Evolutionary conservation across 2,888 invertebrate species (phyloP), one percentile per base, ranked within the genome.

Genomic region (Cantharis nigra): DNA sequence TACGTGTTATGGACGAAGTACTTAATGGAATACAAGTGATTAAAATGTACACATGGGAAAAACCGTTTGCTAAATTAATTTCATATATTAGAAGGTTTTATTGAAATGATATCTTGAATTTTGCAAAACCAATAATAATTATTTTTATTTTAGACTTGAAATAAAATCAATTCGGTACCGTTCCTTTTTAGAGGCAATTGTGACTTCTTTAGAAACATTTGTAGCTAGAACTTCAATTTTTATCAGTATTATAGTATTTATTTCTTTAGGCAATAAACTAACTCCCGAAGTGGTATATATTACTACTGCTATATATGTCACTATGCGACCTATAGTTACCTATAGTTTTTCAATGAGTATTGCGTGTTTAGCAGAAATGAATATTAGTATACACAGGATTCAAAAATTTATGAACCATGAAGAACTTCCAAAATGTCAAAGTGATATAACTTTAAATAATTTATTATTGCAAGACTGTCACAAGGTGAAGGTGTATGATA

Each of bases 11-110:
- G 93, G 92, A 92, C 83, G 94, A 94, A 87, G 91, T 94, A 69
- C 92, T 95, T 71, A 90, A 90, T n/a, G 94, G 94, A 0, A 95
- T 95, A 64, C 89, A 95, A 90, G 96, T 98, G 2, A 96, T 98
- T 81, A 98, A 98, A 90, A 98, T 98, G 97, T 98, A 98, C 86
- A 96, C 97, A 3, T 98, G 98, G 95, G 98, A 98, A 87, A 94
- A 93, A 82, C 96, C 97, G 0, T 98, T 98, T 85, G 94, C 95
- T 77, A 91, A 93, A 80, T 91, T 97, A 16, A 94, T 98, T 2
- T 92, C 93, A 9, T 87, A 92, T 71, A 94, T 96, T 1, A 90
- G 98, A 84, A 92, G 92, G 89, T 93, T 13, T 13, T 13, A 13
- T 33, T 13, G 13, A 13, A 3, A 11, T 14, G 14, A 69, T 28